Evolutionary conservation across 2,113 vertebrate genomes (phyloP).

Genomic region (Dicentrarchus labrax): DNA sequence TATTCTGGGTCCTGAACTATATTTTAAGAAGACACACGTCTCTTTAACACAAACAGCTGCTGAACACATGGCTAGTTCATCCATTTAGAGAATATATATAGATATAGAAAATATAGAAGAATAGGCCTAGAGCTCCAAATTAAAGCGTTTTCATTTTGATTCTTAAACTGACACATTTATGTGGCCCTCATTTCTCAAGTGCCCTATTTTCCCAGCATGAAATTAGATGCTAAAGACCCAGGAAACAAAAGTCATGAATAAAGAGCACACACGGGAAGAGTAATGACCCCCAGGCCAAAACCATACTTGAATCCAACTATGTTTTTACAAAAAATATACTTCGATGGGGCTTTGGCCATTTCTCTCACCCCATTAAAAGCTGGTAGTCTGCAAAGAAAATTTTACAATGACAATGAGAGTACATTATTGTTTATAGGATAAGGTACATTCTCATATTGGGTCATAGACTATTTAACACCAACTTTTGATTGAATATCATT

Average conservation of each 20-base stretch:
- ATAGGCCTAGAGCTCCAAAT: not conserved
- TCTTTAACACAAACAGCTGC: constrained; percentile 52
- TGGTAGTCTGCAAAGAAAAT: not conserved
- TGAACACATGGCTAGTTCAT: constrained; percentile 35
- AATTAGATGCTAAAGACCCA: constrained; percentile 36
- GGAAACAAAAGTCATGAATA: constrained; percentile 17
- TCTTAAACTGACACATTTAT: constrained; percentile 24
- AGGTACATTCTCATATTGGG: not conserved
- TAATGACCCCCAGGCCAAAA: not conserved
- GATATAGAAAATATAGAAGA: not conserved
- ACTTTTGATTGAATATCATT: not conserved
- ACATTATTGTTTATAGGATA: not conserved
- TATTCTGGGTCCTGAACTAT: constrained; percentile 26
- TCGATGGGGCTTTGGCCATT: constrained; percentile 12
- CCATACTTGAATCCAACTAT: not conserved
- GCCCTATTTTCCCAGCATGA: not conserved
- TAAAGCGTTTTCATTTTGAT: constrained; percentile 19
- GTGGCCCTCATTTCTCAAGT: constrained; percentile 5
- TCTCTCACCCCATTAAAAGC: constrained; percentile 5
- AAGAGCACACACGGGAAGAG: not conserved
- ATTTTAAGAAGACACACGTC: constrained; percentile 55
- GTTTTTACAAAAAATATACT: not conserved
- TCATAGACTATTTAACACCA: not conserved
- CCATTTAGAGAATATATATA: not conserved
- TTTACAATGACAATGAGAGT: not conserved